phyloP scores from a whole-genome alignment of 2,888 invertebrate genomes.

The Cheilosia scutellata region DNA sequence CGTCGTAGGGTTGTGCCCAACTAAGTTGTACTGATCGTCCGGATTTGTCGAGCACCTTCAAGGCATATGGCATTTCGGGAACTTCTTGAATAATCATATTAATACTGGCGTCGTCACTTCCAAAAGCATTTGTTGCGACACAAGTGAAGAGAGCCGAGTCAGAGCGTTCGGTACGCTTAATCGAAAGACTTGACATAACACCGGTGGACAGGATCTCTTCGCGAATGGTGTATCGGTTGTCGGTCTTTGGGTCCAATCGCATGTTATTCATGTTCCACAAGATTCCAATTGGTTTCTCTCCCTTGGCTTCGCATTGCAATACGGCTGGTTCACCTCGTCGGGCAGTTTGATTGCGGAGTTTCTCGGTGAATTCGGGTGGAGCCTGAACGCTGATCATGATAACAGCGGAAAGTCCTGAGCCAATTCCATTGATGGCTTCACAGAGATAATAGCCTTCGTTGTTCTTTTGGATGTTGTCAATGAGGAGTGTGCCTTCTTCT shows the following conservation, averaged over 20 bases:
- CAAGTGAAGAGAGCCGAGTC: conserved; percentile 96
- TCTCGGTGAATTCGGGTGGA: conserved; percentile 96
- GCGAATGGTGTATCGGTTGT: conserved; percentile 92
- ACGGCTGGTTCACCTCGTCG: conserved; percentile 96
- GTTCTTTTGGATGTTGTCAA: conserved; percentile 95
- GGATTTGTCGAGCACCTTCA: conserved; percentile 95
- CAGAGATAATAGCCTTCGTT: conserved; percentile 98
- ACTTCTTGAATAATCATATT: conserved; percentile 96
- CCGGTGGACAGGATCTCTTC: conserved; percentile 95
- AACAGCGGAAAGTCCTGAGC: conserved; percentile 96
- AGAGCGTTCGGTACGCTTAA: conserved; percentile 93
- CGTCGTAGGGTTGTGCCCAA: conserved; percentile 96
- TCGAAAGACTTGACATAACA: conserved; percentile 94
- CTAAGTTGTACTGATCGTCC: conserved; percentile 95
- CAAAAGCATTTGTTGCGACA: conserved; percentile 96
- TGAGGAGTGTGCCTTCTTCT: conserved; percentile 96
- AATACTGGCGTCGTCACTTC: conserved; percentile 97
- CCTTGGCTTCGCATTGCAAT: conserved; percentile 95
- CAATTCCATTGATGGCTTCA: conserved; percentile 98
- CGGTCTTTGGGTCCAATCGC: conserved; percentile 94
- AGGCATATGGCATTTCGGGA: conserved; percentile 92
- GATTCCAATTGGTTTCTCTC: conserved; percentile 97
- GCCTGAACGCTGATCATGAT: conserved; percentile 97
- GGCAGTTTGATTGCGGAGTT: conserved; percentile 95
- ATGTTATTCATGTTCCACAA: conserved; percentile 98